Evolutionary conservation across 2,113 vertebrate genomes (phyloP), one percentile per base, ranked within the genome.

Genomic region (Varanus komodoensis): DNA sequence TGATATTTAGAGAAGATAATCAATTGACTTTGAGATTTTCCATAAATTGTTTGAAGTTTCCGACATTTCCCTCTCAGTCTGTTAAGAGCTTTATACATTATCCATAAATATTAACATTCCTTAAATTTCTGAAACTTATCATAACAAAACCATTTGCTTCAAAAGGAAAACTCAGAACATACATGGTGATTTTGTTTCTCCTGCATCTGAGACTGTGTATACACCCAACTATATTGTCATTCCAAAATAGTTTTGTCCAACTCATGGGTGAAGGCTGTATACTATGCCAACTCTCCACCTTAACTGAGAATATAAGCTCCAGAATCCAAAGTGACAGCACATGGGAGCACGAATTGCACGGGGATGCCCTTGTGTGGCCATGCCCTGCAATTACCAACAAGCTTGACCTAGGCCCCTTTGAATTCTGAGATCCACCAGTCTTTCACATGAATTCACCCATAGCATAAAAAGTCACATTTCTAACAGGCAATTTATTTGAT

Each of bases 401-500:
- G 12, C 54, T 21, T 84, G 82, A 84, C 7, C 8, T 44, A 84
- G 4, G 25, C 73, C 14, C n/a, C 12, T 68, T 32, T n/a, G n/a
- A 61, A 67, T 78, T 7, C 19, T 27, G 15, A 6, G 32, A 54
- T 8, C 4, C 25, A 84, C n/a, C 52, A 4, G 68, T 78, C 38
- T 85, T 77, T 67, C 32, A 69, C 21, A 68, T 34, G 3, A 8
- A 50, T 34, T 84, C 14, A 52, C 50, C 57, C 78, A 68, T 23
- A 89, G 44, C 64, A 84, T 3, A 82, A 11, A n/a, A 83, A 71
- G 68, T 75, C 11, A 14, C 17, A 68, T 92, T 80, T 67, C 86
- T 93, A 92, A 91, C 69, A 84, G 57, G 32, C 3, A 67, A 83
- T 23, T 82, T 89, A n/a, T 79, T 34, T 50, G 90, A 44, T 15